phyloP scores from a whole-genome alignment of 1,140 invertebrate genomes.

The Drosophila littoralis region DNA sequence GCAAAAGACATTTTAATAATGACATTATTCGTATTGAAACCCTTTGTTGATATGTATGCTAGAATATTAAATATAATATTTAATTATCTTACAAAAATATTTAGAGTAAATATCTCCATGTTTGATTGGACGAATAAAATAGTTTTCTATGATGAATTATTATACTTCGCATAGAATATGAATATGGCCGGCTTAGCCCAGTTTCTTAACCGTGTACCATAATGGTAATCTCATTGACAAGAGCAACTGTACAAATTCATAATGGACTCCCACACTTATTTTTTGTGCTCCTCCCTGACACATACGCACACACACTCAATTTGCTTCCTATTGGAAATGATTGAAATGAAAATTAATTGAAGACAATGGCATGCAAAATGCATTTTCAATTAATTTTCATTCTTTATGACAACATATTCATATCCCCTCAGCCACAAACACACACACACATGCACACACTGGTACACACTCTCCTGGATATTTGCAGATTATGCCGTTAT shows the following conservation, averaged over 20 bases:
- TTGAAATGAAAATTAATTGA: constrained; percentile 77
- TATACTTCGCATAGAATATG: too few relatives aligned
- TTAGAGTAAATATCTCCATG: too few relatives aligned
- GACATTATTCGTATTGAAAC: too few relatives aligned
- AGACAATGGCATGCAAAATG: constrained; percentile 76
- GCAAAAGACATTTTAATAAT: too few relatives aligned
- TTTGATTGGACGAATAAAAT: too few relatives aligned
- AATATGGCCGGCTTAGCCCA: not conserved
- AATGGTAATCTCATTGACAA: not conserved
- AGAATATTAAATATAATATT: too few relatives aligned
- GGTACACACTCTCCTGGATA: not conserved
- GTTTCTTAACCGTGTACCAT: not conserved
- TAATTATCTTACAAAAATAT: too few relatives aligned
- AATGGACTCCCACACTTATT: constrained; percentile 5
- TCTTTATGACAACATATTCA: constrained; percentile 52
- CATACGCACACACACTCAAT: constrained; percentile 30
- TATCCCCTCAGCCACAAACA: constrained; percentile 10
- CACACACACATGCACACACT: constrained; percentile 26
- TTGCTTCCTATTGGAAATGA: constrained; percentile 58
- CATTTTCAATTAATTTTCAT: constrained; percentile 79
- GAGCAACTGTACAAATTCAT: constrained; percentile 9
- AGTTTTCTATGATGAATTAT: too few relatives aligned
- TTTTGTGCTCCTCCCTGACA: not conserved
- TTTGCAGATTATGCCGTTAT: constrained; percentile 65
- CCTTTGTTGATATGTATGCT: too few relatives aligned